Percentiles rank a stretch among this genome's conserved stretches.
phyloP scores from a whole-genome alignment of 2,113 vertebrate species.

The Passer domesticus region DNA sequence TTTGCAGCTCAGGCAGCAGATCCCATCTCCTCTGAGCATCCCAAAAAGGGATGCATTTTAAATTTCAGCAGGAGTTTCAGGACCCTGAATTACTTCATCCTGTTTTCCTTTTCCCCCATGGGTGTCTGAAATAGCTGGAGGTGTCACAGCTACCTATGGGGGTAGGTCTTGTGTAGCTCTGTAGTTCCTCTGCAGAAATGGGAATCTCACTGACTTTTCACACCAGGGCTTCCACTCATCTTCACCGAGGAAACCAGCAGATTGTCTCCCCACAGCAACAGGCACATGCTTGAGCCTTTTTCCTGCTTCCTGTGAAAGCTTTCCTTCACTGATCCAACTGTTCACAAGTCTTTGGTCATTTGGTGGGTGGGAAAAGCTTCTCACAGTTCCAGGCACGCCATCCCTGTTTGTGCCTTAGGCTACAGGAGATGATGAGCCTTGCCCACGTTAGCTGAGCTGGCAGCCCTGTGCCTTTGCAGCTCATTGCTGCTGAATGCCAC shows the following conservation, averaged over 20 bases:
- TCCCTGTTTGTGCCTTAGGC: not conserved
- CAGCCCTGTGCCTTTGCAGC: not conserved
- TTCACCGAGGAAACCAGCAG: not conserved
- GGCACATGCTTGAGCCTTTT: not conserved
- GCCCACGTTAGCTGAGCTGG: not conserved
- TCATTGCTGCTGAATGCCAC: not conserved
- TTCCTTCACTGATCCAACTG: not conserved
- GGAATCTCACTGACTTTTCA: not conserved
- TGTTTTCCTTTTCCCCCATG: accelerated
- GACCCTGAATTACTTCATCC: not conserved
- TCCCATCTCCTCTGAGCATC: not conserved
- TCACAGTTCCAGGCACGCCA: accelerated
- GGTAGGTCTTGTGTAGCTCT: not conserved
- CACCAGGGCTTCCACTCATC: not conserved
- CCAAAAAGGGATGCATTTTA: not conserved
- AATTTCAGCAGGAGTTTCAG: not conserved
- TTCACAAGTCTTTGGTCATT: not conserved
- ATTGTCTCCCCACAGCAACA: not conserved
- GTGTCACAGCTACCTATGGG: not conserved
- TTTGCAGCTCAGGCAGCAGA: not conserved
- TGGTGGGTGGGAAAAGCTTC: not conserved
- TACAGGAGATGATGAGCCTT: not conserved
- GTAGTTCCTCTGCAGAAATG: not conserved
- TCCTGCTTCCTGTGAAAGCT: not conserved
- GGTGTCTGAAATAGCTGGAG: not conserved